A percentile compares a stretch with the other conserved stretches of the same genome.
Conservation (phyloP, 1,140 invertebrate species). For the Oreohelix idahoensis region DNA sequence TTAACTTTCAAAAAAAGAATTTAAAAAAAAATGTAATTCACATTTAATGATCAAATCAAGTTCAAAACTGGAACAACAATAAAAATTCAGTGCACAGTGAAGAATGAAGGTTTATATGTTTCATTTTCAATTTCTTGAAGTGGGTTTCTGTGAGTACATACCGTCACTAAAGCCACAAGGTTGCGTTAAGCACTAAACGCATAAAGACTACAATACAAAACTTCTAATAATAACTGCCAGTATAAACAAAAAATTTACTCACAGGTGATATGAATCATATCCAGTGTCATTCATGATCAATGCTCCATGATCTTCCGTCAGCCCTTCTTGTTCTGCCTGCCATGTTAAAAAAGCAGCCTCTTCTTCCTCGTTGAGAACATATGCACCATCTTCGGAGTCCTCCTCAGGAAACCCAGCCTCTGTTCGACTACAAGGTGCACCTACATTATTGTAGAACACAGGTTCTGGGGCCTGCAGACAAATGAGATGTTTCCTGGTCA, state of each 20-base stretch:
- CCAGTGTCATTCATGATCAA: slow-evolving; percentile 14
- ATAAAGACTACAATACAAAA: too few species aligned
- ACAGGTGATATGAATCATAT: slow-evolving; percentile 24
- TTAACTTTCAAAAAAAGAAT: too few species aligned
- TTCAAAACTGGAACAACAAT: too few species aligned
- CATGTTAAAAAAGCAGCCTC: slow-evolving; percentile 17
- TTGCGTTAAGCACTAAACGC: too few species aligned
- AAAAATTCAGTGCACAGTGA: too few species aligned
- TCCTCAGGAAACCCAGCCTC: not conserved
- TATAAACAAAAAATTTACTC: not conserved
- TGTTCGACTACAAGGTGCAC: not conserved
- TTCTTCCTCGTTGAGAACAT: slow-evolving; percentile 32
- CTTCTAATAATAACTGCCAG: not conserved
- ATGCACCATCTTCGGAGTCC: slow-evolving; percentile 16
- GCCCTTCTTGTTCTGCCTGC: slow-evolving; percentile 20
- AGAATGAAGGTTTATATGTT: too few species aligned
- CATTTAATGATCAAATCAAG: too few species aligned
- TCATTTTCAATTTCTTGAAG: too few species aligned
- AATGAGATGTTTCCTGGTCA: not conserved
- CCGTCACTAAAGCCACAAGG: too few species aligned
- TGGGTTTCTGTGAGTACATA: too few species aligned
- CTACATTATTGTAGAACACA: not conserved
- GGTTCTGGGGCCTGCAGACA: slow-evolving; percentile 7
- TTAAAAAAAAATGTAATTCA: too few species aligned
- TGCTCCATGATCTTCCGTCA: not conserved